These are phyloP conservation scores for Acanthis flammea DNA, from an alignment of 2,797 vertebrate genomes.

Conservation along the genomic window DNA sequence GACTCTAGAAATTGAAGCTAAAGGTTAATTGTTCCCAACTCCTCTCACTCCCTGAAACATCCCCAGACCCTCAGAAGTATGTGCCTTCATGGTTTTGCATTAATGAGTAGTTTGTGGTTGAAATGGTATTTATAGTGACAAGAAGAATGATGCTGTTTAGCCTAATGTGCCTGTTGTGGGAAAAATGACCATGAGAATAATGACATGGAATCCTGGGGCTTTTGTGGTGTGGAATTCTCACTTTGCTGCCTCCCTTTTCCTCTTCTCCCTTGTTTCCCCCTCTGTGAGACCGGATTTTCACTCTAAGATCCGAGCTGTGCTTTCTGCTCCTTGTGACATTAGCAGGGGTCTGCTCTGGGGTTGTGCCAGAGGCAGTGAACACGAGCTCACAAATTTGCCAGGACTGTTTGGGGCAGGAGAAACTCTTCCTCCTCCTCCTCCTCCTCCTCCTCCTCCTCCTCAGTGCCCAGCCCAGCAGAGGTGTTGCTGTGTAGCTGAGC, in stretches of 20 bases:
- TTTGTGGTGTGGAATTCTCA: not conserved
- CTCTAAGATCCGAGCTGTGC: not conserved
- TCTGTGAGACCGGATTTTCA: not conserved
- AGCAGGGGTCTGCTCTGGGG: not conserved
- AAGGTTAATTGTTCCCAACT: not conserved
- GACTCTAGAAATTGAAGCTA: not conserved
- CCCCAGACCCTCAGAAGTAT: not conserved
- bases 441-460: not conserved
- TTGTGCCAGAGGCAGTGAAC: not conserved
- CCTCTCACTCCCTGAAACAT: not conserved
- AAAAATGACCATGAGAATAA: not conserved
- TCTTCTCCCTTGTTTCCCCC: rapidly evolving
- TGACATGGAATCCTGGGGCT: not conserved
- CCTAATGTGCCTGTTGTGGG: not conserved
- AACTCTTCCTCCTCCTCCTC: not conserved
- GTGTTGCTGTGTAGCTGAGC: not conserved
- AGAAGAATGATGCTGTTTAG: not conserved
- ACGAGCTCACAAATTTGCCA: not conserved
- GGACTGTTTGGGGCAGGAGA: not conserved
- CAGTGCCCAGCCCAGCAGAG: not conserved
- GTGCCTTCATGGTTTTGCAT: not conserved
- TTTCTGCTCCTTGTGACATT: not conserved
- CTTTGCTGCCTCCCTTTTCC: not conserved
- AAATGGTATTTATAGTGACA: not conserved
- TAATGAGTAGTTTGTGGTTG: not conserved